phyloP scores from a whole-genome alignment of 1,140 invertebrate genomes.

The Lutraria rhynchaena region DNA sequence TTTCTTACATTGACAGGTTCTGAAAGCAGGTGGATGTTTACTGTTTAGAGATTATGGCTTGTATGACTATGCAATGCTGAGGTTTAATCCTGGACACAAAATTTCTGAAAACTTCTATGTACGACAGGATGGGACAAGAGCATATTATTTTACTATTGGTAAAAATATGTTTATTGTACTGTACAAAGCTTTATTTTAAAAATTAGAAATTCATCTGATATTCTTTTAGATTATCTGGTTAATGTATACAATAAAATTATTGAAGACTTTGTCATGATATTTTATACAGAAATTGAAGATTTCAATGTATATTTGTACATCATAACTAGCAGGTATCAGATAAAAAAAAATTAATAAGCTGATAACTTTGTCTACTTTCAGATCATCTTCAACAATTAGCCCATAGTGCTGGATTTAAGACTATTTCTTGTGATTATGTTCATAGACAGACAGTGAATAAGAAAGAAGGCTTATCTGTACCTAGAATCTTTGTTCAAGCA shows the following conservation, averaged over 20 bases:
- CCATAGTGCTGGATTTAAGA: slow-evolving; percentile 86
- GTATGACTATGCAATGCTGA: slow-evolving; percentile 82
- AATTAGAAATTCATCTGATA: too few relatives aligned
- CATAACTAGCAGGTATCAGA: too few relatives aligned
- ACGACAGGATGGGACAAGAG: slow-evolving; percentile 82
- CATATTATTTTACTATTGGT: slow-evolving; percentile 85
- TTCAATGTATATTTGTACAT: too few relatives aligned
- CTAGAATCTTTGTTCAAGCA: slow-evolving; percentile 95
- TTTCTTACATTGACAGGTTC: slow-evolving; percentile 80
- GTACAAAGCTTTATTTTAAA: too few relatives aligned
- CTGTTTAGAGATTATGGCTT: slow-evolving; percentile 82
- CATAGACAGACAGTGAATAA: slow-evolving; percentile 93
- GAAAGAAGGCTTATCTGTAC: slow-evolving; percentile 95
- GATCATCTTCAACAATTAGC: slow-evolving; percentile 68
- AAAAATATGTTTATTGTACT: slow-evolving; percentile 60
- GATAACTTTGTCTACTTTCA: slow-evolving; percentile 66
- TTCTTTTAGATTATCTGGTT: too few relatives aligned
- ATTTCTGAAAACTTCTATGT: slow-evolving; percentile 85
- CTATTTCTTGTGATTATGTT: slow-evolving; percentile 86
- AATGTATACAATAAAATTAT: too few relatives aligned
- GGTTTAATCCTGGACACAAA: slow-evolving; percentile 95
- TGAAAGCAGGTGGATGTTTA: slow-evolving; percentile 79
- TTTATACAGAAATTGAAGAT: too few relatives aligned
- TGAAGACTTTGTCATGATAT: too few relatives aligned
- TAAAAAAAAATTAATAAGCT: too few relatives aligned